These are phyloP conservation scores for Spilosoma lubricipeda DNA, from an alignment of 2,888 invertebrate genomes.

Conservation along the genomic window DNA sequence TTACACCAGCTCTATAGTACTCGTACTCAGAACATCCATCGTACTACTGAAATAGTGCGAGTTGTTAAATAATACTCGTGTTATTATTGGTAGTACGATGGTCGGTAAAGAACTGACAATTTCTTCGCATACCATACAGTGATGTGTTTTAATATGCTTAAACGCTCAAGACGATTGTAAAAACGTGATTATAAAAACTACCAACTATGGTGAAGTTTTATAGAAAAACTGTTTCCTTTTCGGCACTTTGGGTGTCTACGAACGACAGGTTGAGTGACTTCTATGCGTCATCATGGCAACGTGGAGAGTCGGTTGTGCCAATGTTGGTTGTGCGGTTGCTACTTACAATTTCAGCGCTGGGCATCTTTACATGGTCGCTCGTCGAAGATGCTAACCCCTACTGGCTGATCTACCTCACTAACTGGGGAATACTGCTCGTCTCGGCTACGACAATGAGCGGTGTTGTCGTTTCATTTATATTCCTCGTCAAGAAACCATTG, in stretches of 20 bases:
- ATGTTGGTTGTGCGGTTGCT: constrained; percentile 69
- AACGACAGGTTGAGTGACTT: constrained; percentile 76
- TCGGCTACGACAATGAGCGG: constrained; percentile 63
- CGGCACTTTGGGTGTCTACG: constrained; percentile 75
- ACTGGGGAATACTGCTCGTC: constrained; percentile 77
- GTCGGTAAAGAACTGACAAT: background rate
- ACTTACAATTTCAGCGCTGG: constrained; percentile 59
- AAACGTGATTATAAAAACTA: constrained; percentile 25
- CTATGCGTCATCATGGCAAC: constrained; percentile 79
- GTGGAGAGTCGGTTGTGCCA: constrained; percentile 73
- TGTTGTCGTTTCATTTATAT: constrained; percentile 64
- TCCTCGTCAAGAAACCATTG: constrained; percentile 55
- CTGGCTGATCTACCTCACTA: constrained; percentile 78
- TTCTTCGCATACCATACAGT: background rate
- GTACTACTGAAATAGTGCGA: background rate
- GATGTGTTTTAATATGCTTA: background rate
- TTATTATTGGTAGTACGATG: background rate
- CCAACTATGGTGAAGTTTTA: constrained; percentile 78
- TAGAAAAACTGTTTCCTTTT: constrained; percentile 66
- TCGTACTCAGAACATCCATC: background rate
- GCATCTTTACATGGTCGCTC: constrained; percentile 72
- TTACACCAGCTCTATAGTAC: background rate
- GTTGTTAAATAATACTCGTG: background rate
- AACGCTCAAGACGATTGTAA: background rate
- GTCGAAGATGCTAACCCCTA: constrained; percentile 54